A percentile compares a stretch with the other conserved stretches of the same genome.
Conservation (phyloP, 1,140 invertebrate species). For the Sogatella furcifera region DNA sequence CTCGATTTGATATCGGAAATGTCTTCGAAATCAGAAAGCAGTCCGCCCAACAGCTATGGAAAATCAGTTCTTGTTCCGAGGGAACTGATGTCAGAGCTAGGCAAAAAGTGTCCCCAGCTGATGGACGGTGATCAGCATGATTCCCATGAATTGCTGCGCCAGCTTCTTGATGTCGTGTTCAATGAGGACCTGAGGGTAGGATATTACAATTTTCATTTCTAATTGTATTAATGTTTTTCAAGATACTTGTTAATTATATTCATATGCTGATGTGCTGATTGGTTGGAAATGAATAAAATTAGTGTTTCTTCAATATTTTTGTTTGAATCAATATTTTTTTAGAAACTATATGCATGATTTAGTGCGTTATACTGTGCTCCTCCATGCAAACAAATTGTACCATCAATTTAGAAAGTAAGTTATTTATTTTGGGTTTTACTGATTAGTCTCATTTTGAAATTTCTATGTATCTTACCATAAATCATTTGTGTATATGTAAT, state of each 20-base stretch:
- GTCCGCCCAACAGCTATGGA: background rate
- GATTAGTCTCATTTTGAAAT: too few species aligned
- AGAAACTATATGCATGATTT: too few species aligned
- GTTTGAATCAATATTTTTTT: too few species aligned
- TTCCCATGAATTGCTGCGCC: constrained; percentile 85
- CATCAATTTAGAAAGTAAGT: too few species aligned
- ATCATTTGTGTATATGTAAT: too few species aligned
- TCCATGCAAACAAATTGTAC: too few species aligned
- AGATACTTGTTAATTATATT: background rate
- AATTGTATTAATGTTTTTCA: background rate
- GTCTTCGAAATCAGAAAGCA: constrained; percentile 12
- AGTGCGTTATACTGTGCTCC: too few species aligned
- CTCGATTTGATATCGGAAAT: constrained; percentile 43
- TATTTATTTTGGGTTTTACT: too few species aligned
- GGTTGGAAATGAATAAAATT: too few species aligned
- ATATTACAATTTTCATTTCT: background rate
- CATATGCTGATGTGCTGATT: background rate
- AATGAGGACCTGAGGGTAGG: constrained; percentile 42
- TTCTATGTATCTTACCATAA: too few species aligned
- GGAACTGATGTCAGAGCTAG: constrained; percentile 62
- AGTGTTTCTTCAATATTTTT: too few species aligned
- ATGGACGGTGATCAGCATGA: constrained; percentile 93
- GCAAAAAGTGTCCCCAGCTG: constrained; percentile 69
- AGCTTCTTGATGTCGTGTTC: constrained; percentile 75
- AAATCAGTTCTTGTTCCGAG: constrained; percentile 53